phyloP scores from a whole-genome alignment of 2,888 invertebrate species.

The Nephrotoma appendiculata region DNA sequence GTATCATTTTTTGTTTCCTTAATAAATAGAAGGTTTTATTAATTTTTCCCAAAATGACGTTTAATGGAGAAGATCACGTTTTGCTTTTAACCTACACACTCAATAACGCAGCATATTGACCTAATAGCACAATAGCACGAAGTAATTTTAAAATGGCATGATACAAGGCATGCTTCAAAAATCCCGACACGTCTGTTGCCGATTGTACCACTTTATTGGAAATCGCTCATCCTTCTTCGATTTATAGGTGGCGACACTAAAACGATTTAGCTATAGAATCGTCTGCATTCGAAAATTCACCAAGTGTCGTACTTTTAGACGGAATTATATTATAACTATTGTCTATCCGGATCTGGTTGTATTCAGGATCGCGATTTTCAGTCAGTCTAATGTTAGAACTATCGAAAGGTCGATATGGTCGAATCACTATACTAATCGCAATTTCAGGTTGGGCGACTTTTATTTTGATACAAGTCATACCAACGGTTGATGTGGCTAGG shows the following conservation, averaged over 20 bases:
- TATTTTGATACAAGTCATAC: slow-evolving; percentile 73
- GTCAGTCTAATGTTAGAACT: slow-evolving; percentile 80
- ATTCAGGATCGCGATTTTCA: slow-evolving; percentile 70
- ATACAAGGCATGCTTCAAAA: slow-evolving; percentile 57
- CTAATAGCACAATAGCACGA: too few relatives aligned
- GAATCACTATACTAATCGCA: slow-evolving; percentile 64
- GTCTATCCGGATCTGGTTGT: slow-evolving; percentile 73
- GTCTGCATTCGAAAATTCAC: slow-evolving; percentile 20
- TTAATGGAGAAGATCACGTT: too few relatives aligned
- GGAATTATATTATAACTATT: slow-evolving; percentile 14
- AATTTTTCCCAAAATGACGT: too few relatives aligned
- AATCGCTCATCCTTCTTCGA: slow-evolving; percentile 23
- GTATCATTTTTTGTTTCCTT: too few relatives aligned
- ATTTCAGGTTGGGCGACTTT: slow-evolving; percentile 73
- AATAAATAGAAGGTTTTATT: too few relatives aligned
- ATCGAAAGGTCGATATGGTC: slow-evolving; percentile 58
- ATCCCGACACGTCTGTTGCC: slow-evolving; percentile 49
- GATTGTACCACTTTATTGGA: slow-evolving; percentile 38
- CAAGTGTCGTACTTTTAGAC: slow-evolving; percentile 10
- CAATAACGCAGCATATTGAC: too few relatives aligned
- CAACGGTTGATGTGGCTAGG: slow-evolving; percentile 54
- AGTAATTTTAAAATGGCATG: too few relatives aligned
- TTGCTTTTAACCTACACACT: too few relatives aligned
- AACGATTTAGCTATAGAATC: slow-evolving; percentile 36
- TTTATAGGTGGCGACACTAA: slow-evolving; percentile 36